A percentile compares a stretch with the other conserved stretches of the same genome.
Evolutionary conservation across 1,140 invertebrate genomes (phyloP).

Genomic region (Drosophila sulfurigaster): DNA sequence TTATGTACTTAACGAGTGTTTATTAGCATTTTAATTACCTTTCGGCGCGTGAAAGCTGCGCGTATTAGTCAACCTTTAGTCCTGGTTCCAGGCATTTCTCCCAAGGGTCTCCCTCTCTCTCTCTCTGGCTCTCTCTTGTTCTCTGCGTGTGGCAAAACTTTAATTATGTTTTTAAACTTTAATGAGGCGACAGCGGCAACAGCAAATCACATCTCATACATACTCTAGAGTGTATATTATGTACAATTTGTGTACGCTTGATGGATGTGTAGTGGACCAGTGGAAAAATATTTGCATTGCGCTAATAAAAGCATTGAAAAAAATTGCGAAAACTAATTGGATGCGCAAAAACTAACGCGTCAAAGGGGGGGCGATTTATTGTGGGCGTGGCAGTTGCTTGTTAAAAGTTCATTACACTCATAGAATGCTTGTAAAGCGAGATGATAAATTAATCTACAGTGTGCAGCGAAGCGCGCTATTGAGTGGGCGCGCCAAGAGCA

Average conservation of each 20-base stretch:
- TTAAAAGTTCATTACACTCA: constrained; percentile 84
- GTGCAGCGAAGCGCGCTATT: constrained; percentile 77
- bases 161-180: constrained; percentile 81
- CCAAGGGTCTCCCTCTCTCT: constrained; percentile 17
- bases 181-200: constrained; percentile 47
- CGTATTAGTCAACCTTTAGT: constrained; percentile 73
- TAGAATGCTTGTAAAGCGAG: constrained; percentile 82
- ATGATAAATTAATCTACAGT: constrained; percentile 83
- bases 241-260: constrained; percentile 29
- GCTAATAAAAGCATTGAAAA: constrained; percentile 75
- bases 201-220: constrained; percentile 7
- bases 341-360: constrained; percentile 65
- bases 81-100: constrained; percentile 30
- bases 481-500: constrained; percentile 61
- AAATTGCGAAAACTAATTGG: constrained; percentile 72
- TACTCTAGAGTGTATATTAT: neutral
- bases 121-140: neutral
- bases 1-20: constrained; percentile 83
- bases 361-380: constrained; percentile 19
- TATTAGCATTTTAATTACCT: constrained; percentile 83
- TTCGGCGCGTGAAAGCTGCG: constrained; percentile 79
- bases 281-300: constrained; percentile 74
- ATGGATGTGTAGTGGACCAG: constrained; percentile 51
- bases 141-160: constrained; percentile 59
- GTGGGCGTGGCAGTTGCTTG: constrained; percentile 68